Conservation (phyloP, 2,113 vertebrate genomes). For the Chionomys nivalis region DNA sequence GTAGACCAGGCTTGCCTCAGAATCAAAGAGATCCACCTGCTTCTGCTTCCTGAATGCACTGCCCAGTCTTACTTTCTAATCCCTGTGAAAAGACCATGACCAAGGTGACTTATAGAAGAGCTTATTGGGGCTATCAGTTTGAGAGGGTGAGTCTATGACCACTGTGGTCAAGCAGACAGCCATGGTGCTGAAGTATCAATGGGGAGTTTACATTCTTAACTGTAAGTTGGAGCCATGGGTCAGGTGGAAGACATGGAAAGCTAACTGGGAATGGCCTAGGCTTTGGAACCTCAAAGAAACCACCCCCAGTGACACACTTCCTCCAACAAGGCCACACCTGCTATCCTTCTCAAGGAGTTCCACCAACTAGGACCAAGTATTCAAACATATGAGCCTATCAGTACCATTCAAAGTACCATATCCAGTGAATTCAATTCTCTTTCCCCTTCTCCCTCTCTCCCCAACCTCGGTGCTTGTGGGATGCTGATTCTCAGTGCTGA, state of each 20-base stretch:
- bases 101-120: neutral
- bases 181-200: too few species aligned
- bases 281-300: neutral
- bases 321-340: neutral
- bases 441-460: neutral
- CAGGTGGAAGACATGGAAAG: neutral
- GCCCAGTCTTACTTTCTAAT: neutral
- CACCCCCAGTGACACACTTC: neutral
- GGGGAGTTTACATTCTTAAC: neutral
- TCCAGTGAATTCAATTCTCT: neutral
- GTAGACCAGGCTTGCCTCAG: neutral
- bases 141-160: neutral
- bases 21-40: neutral
- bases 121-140: neutral
- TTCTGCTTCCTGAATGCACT: neutral
- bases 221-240: neutral
- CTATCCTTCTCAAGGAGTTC: neutral
- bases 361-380: neutral
- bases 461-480: neutral
- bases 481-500: neutral
- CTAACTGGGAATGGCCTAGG: neutral
- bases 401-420: too few species aligned
- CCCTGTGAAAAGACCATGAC: neutral
- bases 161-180: neutral
- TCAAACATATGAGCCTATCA: neutral